Conservation (phyloP, 2,888 invertebrate genomes). For the Diplolepis rosae region DNA sequence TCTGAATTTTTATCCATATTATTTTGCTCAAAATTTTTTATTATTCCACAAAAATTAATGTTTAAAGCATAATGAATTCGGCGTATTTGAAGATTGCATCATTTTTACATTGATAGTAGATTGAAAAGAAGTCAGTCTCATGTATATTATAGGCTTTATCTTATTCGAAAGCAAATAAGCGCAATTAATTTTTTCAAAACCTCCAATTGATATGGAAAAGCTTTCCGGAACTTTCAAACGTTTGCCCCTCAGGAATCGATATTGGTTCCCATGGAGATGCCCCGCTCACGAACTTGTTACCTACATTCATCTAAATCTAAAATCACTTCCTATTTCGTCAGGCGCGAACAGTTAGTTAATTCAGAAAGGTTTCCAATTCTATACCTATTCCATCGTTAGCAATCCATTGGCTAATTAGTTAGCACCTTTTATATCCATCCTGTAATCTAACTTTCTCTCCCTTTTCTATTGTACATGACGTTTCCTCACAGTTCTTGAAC, state of each 20-base stretch:
- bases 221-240: conserved; percentile 44
- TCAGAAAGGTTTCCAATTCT: conserved; percentile 22
- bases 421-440: conserved; percentile 21
- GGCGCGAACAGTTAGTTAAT: conserved; percentile 8
- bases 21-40: too few relatives aligned
- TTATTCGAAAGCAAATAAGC: background rate
- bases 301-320: conserved; percentile 63
- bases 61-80: too few relatives aligned
- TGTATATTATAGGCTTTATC: too few relatives aligned
- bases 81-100: background rate
- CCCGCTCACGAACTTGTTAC: conserved; percentile 66
- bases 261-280: conserved; percentile 71
- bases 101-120: too few relatives aligned
- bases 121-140: too few relatives aligned
- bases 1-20: too few relatives aligned
- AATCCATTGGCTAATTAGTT: conserved; percentile 19
- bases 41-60: too few relatives aligned
- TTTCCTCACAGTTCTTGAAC: too few relatives aligned
- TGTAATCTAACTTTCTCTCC: background rate
- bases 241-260: conserved; percentile 65
- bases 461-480: background rate
- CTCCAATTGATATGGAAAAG: conserved; percentile 36
- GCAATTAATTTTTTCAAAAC: background rate
- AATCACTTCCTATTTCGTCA: conserved; percentile 58
- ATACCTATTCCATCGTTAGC: conserved; percentile 7